These are phyloP conservation scores for Choreutis nemorana DNA, from an alignment of 2,888 invertebrate genomes.

Conservation along the genomic window DNA sequence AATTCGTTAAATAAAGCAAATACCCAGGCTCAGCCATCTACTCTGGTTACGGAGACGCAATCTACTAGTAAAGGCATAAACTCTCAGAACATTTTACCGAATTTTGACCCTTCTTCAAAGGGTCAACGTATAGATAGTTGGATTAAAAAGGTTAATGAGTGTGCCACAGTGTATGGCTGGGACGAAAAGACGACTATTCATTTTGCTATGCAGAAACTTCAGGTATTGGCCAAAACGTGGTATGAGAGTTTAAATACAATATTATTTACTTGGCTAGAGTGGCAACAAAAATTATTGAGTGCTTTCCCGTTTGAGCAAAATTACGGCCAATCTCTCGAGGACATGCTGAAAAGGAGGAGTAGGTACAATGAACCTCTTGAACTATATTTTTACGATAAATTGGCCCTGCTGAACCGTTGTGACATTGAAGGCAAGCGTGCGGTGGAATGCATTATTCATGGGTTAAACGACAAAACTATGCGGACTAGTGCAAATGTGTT, in stretches of 20 bases:
- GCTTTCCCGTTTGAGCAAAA: constrained; percentile 12
- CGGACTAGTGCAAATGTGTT: constrained; percentile 9
- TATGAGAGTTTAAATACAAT: constrained; percentile 11
- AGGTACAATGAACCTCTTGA: constrained; percentile 7
- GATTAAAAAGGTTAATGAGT: constrained; percentile 10
- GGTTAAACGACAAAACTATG: constrained; percentile 9
- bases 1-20: constrained; percentile 1
- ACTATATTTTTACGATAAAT: constrained; percentile 10
- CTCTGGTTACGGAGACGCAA: neutral
- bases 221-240: constrained; percentile 15
- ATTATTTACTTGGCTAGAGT: constrained; percentile 12
- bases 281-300: constrained; percentile 12
- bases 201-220: constrained; percentile 16
- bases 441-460: constrained; percentile 11
- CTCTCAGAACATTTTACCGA: constrained; percentile 9
- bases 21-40: neutral
- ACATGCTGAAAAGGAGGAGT: constrained; percentile 10
- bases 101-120: constrained; percentile 10
- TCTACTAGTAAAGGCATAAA: neutral
- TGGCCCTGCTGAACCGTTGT: constrained; percentile 9
- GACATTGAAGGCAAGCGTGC: constrained; percentile 9
- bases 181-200: constrained; percentile 9
- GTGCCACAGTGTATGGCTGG: constrained; percentile 12
- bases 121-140: constrained; percentile 9
- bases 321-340: constrained; percentile 11